Evolutionary conservation across 2,113 vertebrate genomes (phyloP).

Genomic region (Suncus etruscus): DNA sequence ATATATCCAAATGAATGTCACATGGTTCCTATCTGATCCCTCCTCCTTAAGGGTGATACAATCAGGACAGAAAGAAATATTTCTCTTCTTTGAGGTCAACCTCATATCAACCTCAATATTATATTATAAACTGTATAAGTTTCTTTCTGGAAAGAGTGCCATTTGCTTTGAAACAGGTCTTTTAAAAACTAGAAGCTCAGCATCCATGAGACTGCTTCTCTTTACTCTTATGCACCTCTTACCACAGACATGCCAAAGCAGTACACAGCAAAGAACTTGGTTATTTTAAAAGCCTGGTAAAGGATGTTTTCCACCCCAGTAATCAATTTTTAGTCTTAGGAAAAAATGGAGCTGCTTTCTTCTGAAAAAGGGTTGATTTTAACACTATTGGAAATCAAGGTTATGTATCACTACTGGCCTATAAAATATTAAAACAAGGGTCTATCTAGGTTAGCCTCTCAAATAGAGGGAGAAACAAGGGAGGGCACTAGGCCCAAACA

Average conservation of each 20-base stretch:
- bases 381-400: neutral
- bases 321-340: neutral
- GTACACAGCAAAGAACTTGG: neutral
- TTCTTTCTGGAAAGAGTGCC: constrained; percentile 39
- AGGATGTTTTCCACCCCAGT: neutral
- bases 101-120: constrained; percentile 18
- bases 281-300: neutral
- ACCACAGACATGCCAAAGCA: neutral
- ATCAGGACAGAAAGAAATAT: neutral
- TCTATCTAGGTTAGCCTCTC: no score
- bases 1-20: constrained; percentile 38
- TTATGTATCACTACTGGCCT: neutral
- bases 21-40: neutral
- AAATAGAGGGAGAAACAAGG: no score
- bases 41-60: neutral
- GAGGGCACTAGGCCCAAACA: no score
- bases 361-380: neutral
- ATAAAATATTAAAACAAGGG: constrained; percentile 8
- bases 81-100: neutral
- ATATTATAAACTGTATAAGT: constrained; percentile 6
- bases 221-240: neutral
- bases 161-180: constrained; percentile 8
- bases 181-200: constrained; percentile 8
- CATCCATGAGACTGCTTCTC: neutral
- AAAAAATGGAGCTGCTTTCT: constrained; percentile 7